Conservation (phyloP, 2,797 vertebrate genomes). For the Acanthiza pusilla region DNA sequence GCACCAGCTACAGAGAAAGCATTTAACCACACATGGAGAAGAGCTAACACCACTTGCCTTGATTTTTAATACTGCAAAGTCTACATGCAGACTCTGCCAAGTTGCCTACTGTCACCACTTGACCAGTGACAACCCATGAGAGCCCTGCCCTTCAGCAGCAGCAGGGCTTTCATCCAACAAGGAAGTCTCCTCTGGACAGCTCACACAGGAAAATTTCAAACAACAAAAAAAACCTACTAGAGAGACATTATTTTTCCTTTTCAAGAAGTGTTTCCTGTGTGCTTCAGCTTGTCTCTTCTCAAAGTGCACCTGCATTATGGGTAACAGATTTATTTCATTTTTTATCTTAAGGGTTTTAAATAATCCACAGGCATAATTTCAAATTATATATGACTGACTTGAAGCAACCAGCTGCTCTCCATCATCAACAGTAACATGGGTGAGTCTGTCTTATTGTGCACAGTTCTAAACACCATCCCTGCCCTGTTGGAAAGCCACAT, state of each 20-base stretch:
- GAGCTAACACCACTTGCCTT: constrained; percentile 1
- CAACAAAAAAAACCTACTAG: not conserved
- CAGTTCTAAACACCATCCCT: not conserved
- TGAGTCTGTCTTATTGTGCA: not conserved
- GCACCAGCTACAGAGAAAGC: constrained; percentile 9
- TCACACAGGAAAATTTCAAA: not conserved
- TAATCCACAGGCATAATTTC: not conserved
- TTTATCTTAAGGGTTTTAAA: not conserved
- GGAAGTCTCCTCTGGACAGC: not conserved
- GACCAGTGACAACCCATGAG: not conserved
- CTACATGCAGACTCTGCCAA: not conserved
- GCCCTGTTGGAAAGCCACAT: not conserved
- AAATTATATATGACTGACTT: not conserved
- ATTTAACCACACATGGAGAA: constrained; percentile 39
- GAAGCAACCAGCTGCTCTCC: not conserved
- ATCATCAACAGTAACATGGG: not conserved
- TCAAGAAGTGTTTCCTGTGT: not conserved
- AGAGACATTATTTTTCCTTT: not conserved
- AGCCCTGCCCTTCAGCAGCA: not conserved
- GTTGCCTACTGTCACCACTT: not conserved
- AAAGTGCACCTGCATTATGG: not conserved
- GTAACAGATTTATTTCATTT: not conserved
- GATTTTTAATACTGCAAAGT: not conserved
- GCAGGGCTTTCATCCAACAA: not conserved
- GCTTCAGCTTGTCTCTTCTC: not conserved